A percentile compares a stretch with the other conserved stretches of the same genome.
Evolutionary conservation across 2,113 vertebrate species (phyloP).

Genomic region (Solea solea): DNA sequence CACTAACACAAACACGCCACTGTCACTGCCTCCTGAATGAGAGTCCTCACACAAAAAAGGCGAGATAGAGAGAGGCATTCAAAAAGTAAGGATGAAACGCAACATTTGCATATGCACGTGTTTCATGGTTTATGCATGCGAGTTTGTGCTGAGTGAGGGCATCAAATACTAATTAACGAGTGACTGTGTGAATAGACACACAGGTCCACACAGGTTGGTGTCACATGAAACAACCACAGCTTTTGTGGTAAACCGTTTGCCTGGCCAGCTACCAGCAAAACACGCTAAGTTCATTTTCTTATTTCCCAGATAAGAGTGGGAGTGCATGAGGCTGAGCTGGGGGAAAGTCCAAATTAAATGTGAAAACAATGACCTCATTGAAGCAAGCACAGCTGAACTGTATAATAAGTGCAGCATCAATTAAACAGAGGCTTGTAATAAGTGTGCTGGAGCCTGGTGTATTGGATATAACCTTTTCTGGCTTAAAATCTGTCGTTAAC

Average conservation of each 20-base stretch:
- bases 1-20: conserved; percentile 63
- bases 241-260: too few species aligned
- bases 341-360: conserved; percentile 29
- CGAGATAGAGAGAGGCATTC: conserved; percentile 52
- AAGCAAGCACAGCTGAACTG: conserved; percentile 6
- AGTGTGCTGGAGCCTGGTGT: conserved; percentile 2
- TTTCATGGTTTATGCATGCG: conserved; percentile 33
- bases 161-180: conserved; percentile 26
- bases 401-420: conserved; percentile 46
- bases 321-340: conserved; percentile 3
- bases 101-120: conserved; percentile 55
- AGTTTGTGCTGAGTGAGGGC: conserved; percentile 4
- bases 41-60: conserved; percentile 40
- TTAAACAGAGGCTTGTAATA: conserved; percentile 13
- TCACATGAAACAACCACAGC: background rate
- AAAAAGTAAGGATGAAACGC: conserved; percentile 44
- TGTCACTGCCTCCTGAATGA: conserved; percentile 68
- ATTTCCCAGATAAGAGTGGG: background rate
- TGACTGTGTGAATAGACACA: conserved; percentile 14
- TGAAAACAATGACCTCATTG: conserved; percentile 40
- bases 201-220: conserved; percentile 1
- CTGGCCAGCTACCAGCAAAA: background rate
- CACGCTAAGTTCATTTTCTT: background rate
- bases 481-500: too few species aligned
- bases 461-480: background rate